Conservation (phyloP, 2,797 vertebrate species). For the Acanthornis magna region DNA sequence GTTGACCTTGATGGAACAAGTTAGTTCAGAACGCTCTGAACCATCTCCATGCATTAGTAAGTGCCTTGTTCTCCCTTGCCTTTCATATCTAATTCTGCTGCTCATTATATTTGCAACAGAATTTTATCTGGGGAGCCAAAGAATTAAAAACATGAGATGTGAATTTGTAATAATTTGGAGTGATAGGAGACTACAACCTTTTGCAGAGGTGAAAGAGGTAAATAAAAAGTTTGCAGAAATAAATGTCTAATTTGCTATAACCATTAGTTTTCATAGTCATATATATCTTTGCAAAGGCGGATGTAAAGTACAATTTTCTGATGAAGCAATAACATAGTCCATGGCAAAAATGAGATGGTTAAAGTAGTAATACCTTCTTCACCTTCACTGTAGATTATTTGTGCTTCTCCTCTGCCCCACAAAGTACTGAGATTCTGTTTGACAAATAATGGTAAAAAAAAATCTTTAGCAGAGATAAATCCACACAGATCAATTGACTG, state of each 20-base stretch:
- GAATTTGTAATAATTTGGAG: background rate
- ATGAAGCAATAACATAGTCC: background rate
- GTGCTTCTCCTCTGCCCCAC: background rate
- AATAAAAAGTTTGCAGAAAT: background rate
- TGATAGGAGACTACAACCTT: background rate
- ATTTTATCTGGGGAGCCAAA: background rate
- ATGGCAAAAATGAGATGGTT: background rate
- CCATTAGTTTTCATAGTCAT: background rate
- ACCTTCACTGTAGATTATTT: background rate
- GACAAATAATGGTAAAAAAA: background rate
- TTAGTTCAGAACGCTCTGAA: background rate
- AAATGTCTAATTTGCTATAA: background rate
- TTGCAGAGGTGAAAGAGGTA: background rate
- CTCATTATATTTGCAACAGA: background rate
- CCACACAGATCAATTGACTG: background rate
- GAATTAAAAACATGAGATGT: background rate
- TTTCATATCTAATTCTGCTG: background rate
- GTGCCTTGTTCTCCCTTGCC: background rate
- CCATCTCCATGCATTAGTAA: background rate
- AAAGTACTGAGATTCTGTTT: background rate
- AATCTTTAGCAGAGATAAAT: conserved; percentile 13
- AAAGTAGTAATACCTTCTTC: background rate
- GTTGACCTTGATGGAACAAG: background rate
- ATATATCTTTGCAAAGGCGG: background rate
- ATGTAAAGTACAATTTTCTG: background rate